Conservation (phyloP, 2,113 vertebrate species). For the Nerophis ophidion region DNA sequence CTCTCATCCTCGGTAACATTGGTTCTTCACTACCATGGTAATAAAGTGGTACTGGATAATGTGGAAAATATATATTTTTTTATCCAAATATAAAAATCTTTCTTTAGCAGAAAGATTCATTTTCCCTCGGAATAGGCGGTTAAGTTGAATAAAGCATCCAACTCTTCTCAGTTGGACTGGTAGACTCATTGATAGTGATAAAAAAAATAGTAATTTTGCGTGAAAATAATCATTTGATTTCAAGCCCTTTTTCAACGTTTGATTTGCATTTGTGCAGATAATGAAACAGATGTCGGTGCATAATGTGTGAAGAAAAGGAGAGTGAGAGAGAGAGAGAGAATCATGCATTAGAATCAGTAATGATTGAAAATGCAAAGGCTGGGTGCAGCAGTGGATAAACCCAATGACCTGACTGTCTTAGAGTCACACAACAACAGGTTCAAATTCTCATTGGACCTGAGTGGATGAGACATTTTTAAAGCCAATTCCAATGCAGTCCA, state of each 20-base stretch:
- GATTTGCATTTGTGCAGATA: not conserved
- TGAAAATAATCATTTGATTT: not conserved
- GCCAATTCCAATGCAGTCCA: conserved; percentile 3
- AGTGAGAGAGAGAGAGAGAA: not conserved
- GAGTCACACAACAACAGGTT: not conserved
- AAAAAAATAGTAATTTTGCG: not conserved
- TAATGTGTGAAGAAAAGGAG: conserved; percentile 4
- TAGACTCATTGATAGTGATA: conserved; percentile 6
- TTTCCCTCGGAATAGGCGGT: not conserved
- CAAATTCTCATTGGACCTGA: not conserved
- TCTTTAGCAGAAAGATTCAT: not conserved
- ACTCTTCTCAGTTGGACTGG: no score
- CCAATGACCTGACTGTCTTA: not conserved
- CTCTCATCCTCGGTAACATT: not conserved
- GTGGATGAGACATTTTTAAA: not conserved
- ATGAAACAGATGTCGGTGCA: conserved; percentile 4
- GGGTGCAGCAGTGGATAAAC: not conserved
- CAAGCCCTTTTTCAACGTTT: not conserved
- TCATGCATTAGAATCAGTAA: not conserved
- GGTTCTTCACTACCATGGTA: not conserved
- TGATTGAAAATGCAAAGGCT: not conserved
- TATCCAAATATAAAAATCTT: not conserved
- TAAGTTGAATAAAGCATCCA: not conserved
- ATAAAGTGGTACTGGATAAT: not conserved
- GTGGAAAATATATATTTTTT: not conserved